Conservation (phyloP, 2,888 invertebrate species). For the Allophyes oxyacanthae region DNA sequence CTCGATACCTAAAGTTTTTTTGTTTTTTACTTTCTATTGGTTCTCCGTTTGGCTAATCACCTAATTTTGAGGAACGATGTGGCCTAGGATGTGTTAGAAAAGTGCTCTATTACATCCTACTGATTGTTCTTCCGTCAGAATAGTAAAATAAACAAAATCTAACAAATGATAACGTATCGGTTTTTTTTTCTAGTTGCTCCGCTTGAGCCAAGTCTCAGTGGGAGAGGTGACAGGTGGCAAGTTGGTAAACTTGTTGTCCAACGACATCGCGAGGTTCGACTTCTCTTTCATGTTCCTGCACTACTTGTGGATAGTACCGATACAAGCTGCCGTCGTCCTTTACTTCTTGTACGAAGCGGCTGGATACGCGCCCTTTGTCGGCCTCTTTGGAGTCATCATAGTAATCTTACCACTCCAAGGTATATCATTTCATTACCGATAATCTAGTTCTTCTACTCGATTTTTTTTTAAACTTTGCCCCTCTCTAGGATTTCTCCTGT, state of each 20-base stretch:
- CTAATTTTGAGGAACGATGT: too few relatives aligned
- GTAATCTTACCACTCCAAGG: constrained; percentile 89
- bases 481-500: too few relatives aligned
- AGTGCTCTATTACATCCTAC: too few relatives aligned
- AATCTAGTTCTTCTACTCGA: too few relatives aligned
- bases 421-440: constrained; percentile 45
- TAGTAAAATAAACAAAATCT: too few relatives aligned
- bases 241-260: constrained; percentile 94
- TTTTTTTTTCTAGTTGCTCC: constrained; percentile 89
- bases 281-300: constrained; percentile 92
- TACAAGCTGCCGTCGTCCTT: constrained; percentile 90
- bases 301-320: constrained; percentile 94
- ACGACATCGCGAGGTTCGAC: constrained; percentile 95
- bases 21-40: too few relatives aligned
- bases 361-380: constrained; percentile 80
- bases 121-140: too few relatives aligned
- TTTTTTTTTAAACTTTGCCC: too few relatives aligned
- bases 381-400: constrained; percentile 83
- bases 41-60: too few relatives aligned
- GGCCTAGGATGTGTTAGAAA: too few relatives aligned
- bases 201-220: constrained; percentile 92
- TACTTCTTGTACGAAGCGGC: constrained; percentile 76
- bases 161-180: too few relatives aligned
- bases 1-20: too few relatives aligned
- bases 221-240: constrained; percentile 92